These are phyloP conservation scores for Cottus gobio DNA, from an alignment of 2,113 vertebrate species.

Conservation along the genomic window DNA sequence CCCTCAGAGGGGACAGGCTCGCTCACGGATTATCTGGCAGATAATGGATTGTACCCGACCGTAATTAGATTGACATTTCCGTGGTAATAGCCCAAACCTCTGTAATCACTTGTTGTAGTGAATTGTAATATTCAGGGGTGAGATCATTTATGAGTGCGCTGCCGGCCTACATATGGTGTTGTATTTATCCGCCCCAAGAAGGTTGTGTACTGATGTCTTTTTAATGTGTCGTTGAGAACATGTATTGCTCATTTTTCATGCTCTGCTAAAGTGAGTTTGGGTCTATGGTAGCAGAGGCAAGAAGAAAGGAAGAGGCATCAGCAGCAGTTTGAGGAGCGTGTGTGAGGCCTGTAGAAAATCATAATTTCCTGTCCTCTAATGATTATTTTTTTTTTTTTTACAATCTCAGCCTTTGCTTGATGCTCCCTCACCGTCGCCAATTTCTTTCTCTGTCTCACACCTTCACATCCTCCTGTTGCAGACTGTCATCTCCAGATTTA, in stretches of 20 bases:
- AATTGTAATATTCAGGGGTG: constrained; percentile 66
- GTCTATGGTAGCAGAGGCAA: neutral
- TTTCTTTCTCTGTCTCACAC: constrained; percentile 13
- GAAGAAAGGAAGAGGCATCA: neutral
- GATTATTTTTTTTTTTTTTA: constrained; percentile 18
- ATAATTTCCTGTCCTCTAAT: constrained; percentile 3
- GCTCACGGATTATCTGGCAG: constrained; percentile 57
- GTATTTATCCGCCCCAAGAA: constrained; percentile 15
- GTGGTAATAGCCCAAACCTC: constrained; percentile 63
- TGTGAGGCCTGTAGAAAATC: neutral
- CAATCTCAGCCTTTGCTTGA: constrained; percentile 4
- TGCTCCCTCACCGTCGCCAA: neutral
- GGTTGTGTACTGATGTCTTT: constrained; percentile 28
- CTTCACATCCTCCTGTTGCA: neutral
- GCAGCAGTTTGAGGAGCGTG: neutral
- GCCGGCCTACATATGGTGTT: constrained; percentile 11
- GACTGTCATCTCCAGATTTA: neutral
- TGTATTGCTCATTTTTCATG: neutral
- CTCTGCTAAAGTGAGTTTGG: neutral
- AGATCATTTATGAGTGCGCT: constrained; percentile 49
- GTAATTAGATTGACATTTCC: constrained; percentile 80
- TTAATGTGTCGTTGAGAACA: constrained; percentile 3
- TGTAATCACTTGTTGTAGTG: constrained; percentile 65
- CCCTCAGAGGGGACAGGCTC: constrained; percentile 11
- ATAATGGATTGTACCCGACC: constrained; percentile 59